Base-by-base conservation (phyloP, 2,888 invertebrate genomes). In the Taenaris catops region DNA sequence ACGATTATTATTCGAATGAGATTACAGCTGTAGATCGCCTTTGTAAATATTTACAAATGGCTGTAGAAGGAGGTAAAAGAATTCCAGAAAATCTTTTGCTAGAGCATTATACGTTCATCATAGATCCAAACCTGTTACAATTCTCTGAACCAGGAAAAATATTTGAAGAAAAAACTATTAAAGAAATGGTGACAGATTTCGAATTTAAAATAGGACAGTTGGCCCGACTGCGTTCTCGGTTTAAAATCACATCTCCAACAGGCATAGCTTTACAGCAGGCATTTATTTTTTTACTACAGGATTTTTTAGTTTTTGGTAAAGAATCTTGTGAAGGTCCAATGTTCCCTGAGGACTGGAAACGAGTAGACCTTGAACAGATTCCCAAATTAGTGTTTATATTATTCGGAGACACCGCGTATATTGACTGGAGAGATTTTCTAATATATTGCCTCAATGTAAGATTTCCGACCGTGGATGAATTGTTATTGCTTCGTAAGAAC, bases 341-440 rank as follows among this genome's bases (percentile, higher is more conserved):
- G 17, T 68, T 80, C 46, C 69, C 71, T 28, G 58, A 70, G 55
- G 27, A 55, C 4, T 89, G 89, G 89, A 66, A 55, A 39, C 58
- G 53, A 5, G 45, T 89, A 5, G 69, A 78, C 43, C 70, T 81
- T 0, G 71, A 74, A 16, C 66, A 87, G 44, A 63, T 89, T 11
- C 62, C 78, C 0, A 73, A 69, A 46, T 49, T 89, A 18, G 72
- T 89, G 0, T 59, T 58, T 29, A 48, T 61, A 17, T 41, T 91
- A 7, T 92, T 89, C 55, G 90, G 90, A 0, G 78, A 88, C 24
- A 75, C 79, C 0, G 84, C 83, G 4, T 88, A 87, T 42, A 53
- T 91, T 4, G 89, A 91, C 51, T 92, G 92, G 92, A 88, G 89
- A 51, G 91, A 92, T 59, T 92, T 92, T 51, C 67, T 92, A 5